Evolutionary conservation across 1,140 invertebrate species (phyloP).

Genomic region (Penaeus japonicus): DNA sequence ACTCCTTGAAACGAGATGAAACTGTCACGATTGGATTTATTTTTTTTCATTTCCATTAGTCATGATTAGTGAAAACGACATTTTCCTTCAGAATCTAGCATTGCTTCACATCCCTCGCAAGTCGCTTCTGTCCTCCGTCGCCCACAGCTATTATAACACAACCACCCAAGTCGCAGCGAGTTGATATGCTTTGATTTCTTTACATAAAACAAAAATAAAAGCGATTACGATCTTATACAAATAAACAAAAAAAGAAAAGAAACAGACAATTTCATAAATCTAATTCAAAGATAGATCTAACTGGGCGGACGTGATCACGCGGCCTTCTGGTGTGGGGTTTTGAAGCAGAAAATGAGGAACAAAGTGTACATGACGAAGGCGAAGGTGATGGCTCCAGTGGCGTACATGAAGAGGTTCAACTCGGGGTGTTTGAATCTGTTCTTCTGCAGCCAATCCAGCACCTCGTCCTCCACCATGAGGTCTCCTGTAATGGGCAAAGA

Average conservation of each 20-base stretch:
- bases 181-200: not conserved
- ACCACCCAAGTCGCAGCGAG: too few relatives aligned
- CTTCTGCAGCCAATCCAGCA: constrained; percentile 92
- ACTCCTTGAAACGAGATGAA: too few relatives aligned
- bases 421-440: constrained; percentile 93
- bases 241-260: too few relatives aligned
- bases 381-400: constrained; percentile 82
- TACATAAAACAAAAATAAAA: not conserved
- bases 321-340: constrained; percentile 40
- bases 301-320: constrained; percentile 18
- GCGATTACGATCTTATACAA: not conserved
- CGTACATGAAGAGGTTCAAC: constrained; percentile 94
- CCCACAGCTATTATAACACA: too few relatives aligned
- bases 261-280: not conserved
- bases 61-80: too few relatives aligned
- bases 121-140: too few relatives aligned
- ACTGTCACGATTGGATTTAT: too few relatives aligned
- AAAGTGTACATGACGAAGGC: constrained; percentile 89
- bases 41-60: too few relatives aligned
- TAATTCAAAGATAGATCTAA: not conserved
- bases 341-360: constrained; percentile 88
- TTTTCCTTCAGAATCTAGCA: too few relatives aligned
- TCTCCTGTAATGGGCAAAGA: constrained; percentile 72
- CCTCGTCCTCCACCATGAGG: constrained; percentile 81
- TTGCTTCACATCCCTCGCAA: too few relatives aligned